Conservation (phyloP, 1,140 invertebrate species). For the Pteromalus puparum region DNA sequence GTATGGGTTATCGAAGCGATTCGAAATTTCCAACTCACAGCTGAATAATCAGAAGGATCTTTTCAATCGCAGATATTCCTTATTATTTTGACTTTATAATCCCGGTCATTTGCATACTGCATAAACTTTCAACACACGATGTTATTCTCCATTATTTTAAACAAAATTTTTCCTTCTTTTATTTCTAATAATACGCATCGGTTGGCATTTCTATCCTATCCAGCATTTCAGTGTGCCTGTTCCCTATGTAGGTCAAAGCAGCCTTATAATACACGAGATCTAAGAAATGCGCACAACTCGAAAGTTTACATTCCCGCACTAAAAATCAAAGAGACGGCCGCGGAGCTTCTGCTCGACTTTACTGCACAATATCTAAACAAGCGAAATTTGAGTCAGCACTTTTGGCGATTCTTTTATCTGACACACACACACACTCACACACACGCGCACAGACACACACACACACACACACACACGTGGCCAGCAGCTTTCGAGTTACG, state of each 20-base stretch:
- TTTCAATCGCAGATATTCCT: too few relatives aligned
- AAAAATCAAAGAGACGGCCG: background rate
- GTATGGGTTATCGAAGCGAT: too few relatives aligned
- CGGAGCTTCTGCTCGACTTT: background rate
- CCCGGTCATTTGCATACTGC: background rate
- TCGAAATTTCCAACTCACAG: too few relatives aligned
- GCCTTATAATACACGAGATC: background rate
- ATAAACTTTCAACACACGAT: background rate
- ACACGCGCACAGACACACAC: background rate
- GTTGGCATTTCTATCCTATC: background rate
- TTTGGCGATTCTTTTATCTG: background rate
- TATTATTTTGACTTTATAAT: too few relatives aligned
- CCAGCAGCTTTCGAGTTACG: background rate
- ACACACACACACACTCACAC: background rate
- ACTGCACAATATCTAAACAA: conserved; percentile 1
- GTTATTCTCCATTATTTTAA: background rate
- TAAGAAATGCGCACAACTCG: background rate
- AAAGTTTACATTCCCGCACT: background rate
- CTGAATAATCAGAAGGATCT: too few relatives aligned
- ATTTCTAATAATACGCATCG: background rate
- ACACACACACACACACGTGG: background rate
- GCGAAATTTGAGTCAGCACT: background rate
- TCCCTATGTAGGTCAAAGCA: background rate
- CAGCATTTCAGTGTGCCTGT: background rate
- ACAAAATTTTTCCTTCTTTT: background rate